These are phyloP conservation scores for Cosmia pyralina DNA, from an alignment of 2,888 invertebrate genomes.

Conservation along the genomic window DNA sequence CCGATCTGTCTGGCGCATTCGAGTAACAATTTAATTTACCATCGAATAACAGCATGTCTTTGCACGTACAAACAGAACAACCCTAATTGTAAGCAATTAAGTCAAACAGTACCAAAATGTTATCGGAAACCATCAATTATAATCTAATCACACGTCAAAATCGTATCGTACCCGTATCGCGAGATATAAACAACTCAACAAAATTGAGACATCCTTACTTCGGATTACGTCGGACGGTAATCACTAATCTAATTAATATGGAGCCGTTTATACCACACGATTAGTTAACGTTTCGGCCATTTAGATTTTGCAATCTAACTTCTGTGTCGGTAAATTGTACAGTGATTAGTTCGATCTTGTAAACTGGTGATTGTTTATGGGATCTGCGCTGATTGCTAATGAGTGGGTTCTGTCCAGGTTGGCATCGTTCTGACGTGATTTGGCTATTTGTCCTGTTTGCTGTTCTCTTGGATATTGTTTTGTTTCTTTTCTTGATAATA, in stretches of 20 bases:
- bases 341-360: conserved; percentile 29
- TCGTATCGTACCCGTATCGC: conserved; percentile 48
- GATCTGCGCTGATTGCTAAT: conserved; percentile 23
- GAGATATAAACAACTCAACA: conserved; percentile 7
- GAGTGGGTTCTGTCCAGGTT: conserved; percentile 2
- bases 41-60: too few species aligned
- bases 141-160: background rate
- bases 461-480: background rate
- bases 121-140: too few species aligned
- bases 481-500: background rate
- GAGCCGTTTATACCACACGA: conserved; percentile 49
- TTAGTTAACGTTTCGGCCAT: conserved; percentile 51
- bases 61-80: too few species aligned
- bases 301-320: conserved; percentile 52
- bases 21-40: too few species aligned
- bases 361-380: conserved; percentile 28
- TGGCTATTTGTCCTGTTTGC: background rate
- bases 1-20: too few species aligned
- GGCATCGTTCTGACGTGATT: conserved; percentile 8
- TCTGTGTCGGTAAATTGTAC: conserved; percentile 39
- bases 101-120: too few species aligned
- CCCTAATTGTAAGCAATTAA: too few species aligned
- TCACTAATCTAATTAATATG: conserved; percentile 58
- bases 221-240: conserved; percentile 51
- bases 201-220: conserved; percentile 49